Conservation (phyloP, 2,888 invertebrate genomes). For the Malacosoma neustria region DNA sequence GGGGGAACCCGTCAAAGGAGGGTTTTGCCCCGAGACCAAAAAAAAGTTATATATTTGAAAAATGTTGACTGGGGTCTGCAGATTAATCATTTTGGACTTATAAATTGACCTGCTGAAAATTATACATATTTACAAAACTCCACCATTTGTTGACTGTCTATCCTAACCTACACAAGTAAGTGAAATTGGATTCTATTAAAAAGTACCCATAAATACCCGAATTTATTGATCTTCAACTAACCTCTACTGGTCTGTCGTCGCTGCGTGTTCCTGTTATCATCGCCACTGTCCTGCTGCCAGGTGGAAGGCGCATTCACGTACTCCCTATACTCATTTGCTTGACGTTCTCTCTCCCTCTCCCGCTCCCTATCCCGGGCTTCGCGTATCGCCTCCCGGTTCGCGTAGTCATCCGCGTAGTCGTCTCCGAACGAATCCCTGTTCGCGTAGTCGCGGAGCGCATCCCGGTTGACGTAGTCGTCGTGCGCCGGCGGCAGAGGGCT, state of each 20-base stretch:
- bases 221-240: no score
- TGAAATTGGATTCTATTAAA: no score
- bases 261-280: slow-evolving; percentile 60
- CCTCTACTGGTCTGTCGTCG: slow-evolving; percentile 50
- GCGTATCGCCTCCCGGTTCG: slow-evolving; percentile 65
- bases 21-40: no score
- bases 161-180: no score
- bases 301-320: slow-evolving; percentile 64
- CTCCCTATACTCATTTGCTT: slow-evolving; percentile 57
- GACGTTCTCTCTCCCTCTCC: slow-evolving; percentile 45
- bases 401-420: slow-evolving; percentile 69
- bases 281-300: slow-evolving; percentile 48
- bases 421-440: slow-evolving; percentile 63
- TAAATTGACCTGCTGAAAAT: no score
- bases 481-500: slow-evolving; percentile 53
- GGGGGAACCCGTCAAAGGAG: no score
- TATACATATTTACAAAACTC: no score
- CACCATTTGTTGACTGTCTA: no score
- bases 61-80: no score
- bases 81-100: no score
- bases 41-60: no score
- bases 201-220: no score
- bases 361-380: slow-evolving; percentile 57
- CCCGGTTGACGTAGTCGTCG: slow-evolving; percentile 68
- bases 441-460: slow-evolving; percentile 59